A percentile compares a stretch with the other conserved stretches of the same genome.
phyloP scores from a whole-genome alignment of 2,888 invertebrate genomes.

The Plagodis pulveraria region DNA sequence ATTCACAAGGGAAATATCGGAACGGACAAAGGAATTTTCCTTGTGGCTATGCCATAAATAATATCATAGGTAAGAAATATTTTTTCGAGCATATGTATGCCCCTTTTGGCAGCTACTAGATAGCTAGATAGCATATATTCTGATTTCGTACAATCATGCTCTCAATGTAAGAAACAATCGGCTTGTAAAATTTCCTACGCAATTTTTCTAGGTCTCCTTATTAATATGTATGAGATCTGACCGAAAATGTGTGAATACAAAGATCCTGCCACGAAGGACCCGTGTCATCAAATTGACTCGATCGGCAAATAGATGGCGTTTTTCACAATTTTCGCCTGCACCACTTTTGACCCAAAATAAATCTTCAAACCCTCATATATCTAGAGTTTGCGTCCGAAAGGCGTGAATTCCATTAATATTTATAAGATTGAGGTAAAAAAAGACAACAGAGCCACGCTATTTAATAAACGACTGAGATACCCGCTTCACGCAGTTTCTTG shows the following conservation, averaged over 20 bases:
- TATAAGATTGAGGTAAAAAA: slow-evolving; percentile 55
- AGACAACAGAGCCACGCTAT: slow-evolving; percentile 47
- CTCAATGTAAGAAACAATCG: background rate
- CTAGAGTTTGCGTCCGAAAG: slow-evolving; percentile 57
- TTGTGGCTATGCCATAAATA: slow-evolving; percentile 10
- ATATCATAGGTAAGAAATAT: background rate
- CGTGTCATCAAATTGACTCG: slow-evolving; percentile 70
- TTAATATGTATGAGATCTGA: slow-evolving; percentile 66
- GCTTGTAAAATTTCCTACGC: slow-evolving; percentile 1
- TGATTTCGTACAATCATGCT: slow-evolving; percentile 1
- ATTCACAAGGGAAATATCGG: background rate
- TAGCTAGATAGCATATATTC: too few species aligned
- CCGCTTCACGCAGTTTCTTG: slow-evolving; percentile 5
- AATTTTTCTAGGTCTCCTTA: slow-evolving; percentile 13
- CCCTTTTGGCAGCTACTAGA: slow-evolving; percentile 17
- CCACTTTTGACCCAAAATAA: slow-evolving; percentile 62
- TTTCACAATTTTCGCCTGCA: slow-evolving; percentile 58
- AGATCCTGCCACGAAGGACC: slow-evolving; percentile 53
- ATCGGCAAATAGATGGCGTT: slow-evolving; percentile 62
- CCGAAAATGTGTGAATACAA: slow-evolving; percentile 54
- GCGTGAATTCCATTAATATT: slow-evolving; percentile 62
- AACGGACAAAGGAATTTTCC: slow-evolving; percentile 5
- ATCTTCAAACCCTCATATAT: slow-evolving; percentile 62
- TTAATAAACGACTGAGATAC: slow-evolving; percentile 35
- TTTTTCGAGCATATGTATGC: slow-evolving; percentile 1